Evolutionary conservation across 2,113 vertebrate species (phyloP), one percentile per base, ranked within the genome.

Genomic region (Neolamprologus ventralis): DNA sequence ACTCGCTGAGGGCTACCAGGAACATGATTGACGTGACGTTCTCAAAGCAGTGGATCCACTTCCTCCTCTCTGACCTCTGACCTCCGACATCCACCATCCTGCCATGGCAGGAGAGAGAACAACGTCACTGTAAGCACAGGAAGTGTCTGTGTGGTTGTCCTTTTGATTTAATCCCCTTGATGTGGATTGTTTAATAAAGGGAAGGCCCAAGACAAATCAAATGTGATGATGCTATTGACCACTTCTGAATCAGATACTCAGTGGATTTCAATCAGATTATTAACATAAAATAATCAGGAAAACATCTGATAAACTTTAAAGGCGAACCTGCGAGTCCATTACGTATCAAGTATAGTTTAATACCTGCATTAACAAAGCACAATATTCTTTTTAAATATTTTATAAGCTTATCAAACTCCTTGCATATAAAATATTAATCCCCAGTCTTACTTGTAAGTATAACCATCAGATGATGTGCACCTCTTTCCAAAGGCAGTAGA

Each of bases 1-100:
- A 99, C 95, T 99, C 98, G 95, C 98, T 99, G 95, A 99, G 98
- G 2, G 98, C 98, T 92, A 98, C 97, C 90, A 99, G 96, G 95
- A 99, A 99, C 98, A 99, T 99, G 96, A 99, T 99, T 91, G 98
- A 99, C 5, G 98, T 98, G 93, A 99, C 98, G 7, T 99, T 99
- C 96, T 99, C 98, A 95, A 99, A 99, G 96, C 98, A 99, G 96
- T 99, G 98, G 96, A 99, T 99, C 98, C 98, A 99, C 97, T 98
- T 99, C 95, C 98, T 98, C 96, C 98, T 97, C 93, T 99, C 98
- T n/a, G 98, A 98, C 92, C 98, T 96, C 81, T 99, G 98, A 88
- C 98, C 98, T 82, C 98, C 98, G 17, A 99, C 98, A 91, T 99
- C 98, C 94, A 99, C 98, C 98, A 99, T 99, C 97, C 98, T 99